Conservation (phyloP, 2,888 invertebrate species). For the Calameuta pallipes region DNA sequence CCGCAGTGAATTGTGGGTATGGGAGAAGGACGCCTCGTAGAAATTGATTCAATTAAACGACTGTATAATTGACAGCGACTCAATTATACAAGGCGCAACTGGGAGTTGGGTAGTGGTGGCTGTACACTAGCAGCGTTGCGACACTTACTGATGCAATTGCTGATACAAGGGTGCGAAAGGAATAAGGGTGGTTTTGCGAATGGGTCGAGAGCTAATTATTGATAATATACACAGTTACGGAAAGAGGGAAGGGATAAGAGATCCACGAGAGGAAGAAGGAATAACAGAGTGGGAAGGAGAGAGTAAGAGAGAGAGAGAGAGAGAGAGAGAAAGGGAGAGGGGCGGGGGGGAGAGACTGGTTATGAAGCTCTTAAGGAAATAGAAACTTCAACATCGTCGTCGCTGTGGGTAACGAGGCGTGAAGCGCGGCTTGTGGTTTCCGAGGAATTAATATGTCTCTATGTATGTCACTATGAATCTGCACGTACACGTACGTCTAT, state of each 20-base stretch:
- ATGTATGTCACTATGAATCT: not conserved
- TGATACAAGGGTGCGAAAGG: not conserved
- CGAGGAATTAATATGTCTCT: not conserved
- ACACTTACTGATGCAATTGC: not conserved
- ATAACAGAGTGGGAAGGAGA: conserved; percentile 18
- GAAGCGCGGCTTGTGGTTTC: not conserved
- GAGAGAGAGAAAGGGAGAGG: conserved; percentile 8
- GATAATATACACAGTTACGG: not conserved
- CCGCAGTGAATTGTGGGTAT: not conserved
- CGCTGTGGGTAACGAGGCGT: not conserved
- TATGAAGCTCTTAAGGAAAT: not conserved
- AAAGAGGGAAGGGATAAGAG: not conserved
- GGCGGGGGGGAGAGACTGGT: not conserved
- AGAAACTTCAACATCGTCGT: not conserved
- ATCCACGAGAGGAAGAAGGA: not conserved
- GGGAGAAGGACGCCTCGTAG: conserved; percentile 17
- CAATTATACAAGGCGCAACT: conserved; percentile 29
- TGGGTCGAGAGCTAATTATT: not conserved
- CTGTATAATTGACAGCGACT: conserved; percentile 45
- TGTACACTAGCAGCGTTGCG: not conserved
- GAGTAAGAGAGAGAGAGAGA: not conserved
- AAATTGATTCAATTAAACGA: conserved; percentile 40
- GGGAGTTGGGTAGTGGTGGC: not conserved
- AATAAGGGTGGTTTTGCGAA: not conserved
- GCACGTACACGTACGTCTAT: not conserved